Evolutionary conservation across 2,113 vertebrate species (phyloP), one percentile per base, ranked within the genome.

Genomic region (Reinhardtius hippoglossoides): DNA sequence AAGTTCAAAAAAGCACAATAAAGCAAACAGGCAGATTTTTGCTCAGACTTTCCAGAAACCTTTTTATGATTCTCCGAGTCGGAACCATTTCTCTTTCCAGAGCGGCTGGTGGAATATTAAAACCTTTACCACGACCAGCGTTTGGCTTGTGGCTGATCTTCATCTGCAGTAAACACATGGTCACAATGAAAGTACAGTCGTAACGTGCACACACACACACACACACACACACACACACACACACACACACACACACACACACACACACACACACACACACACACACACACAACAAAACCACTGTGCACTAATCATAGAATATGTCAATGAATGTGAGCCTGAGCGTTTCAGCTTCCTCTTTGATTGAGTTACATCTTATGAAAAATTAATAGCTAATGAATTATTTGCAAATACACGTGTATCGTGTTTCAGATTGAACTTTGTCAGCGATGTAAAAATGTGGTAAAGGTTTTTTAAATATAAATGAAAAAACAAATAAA

Each of bases 141-240:
- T 77, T 83, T 71, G 72, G 70, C 67, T 82, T 76, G 73, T 72
- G 73, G 76, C 65, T 76, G 83, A 86, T 74, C 44, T 60, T 77
- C 81, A 86, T 74, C 44, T 60, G 80, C 81, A 63, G 74, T 87
- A 74, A 88, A 83, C 82, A 82, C 63, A 84, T 56, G 66, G 76
- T 70, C 75, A 77, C 57, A 65, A 55, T 62, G 64, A 77, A 71
- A 73, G 27, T 46, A 14, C 64, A 70, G 64, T 42, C 59, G 52
- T 46, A 64, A 64, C 58, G 46, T 57, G 61, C 52, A 61, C 62
- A 72, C 75, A 56, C 59, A 69, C 59, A 62, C 61, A 27, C 31
- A 31, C 31, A 31, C 31, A 31, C 31, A 31, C 54, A 61, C 62
- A 72, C 75, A 57, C 59, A 15, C 58, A 35, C 58, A 16, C 52